A percentile compares a stretch with the other conserved stretches of the same genome.
Evolutionary conservation across 2,113 vertebrate species (phyloP).

Genomic region (Bubo blakistoni): DNA sequence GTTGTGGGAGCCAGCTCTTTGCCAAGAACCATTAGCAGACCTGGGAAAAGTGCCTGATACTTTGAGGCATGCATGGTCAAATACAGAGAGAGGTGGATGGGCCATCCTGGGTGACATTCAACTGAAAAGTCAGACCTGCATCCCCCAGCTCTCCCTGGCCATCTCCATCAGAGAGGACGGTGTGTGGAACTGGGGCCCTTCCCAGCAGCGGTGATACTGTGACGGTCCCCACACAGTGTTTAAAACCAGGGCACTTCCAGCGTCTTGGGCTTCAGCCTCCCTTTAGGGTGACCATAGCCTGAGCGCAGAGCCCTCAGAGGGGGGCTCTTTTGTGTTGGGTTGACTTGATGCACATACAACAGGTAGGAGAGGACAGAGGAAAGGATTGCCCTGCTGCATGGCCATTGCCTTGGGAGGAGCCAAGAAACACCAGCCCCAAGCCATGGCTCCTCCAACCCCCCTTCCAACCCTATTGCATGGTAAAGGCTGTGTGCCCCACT

Average conservation of each 20-base stretch:
- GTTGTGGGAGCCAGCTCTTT: not conserved
- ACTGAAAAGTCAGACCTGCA: not conserved
- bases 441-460: not conserved
- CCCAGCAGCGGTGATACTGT: not conserved
- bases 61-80: not conserved
- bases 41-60: not conserved
- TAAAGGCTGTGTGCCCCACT: not conserved
- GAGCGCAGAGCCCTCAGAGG: rapidly evolving
- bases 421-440: not conserved
- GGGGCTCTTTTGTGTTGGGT: not conserved
- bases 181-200: not conserved
- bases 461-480: too few species aligned
- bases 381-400: not conserved
- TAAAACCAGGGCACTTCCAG: not conserved
- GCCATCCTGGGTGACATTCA: rapidly evolving
- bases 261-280: not conserved
- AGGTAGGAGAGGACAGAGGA: not conserved
- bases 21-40: not conserved
- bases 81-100: rapidly evolving
- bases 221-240: rapidly evolving
- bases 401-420: not conserved
- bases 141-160: not conserved
- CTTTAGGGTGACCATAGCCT: not conserved
- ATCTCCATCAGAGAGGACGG: not conserved
- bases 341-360: not conserved